Percentiles rank a stretch among this genome's conserved stretches.
Conservation (phyloP, 2,797 vertebrate species). For the Paedocypris micromegethes region DNA sequence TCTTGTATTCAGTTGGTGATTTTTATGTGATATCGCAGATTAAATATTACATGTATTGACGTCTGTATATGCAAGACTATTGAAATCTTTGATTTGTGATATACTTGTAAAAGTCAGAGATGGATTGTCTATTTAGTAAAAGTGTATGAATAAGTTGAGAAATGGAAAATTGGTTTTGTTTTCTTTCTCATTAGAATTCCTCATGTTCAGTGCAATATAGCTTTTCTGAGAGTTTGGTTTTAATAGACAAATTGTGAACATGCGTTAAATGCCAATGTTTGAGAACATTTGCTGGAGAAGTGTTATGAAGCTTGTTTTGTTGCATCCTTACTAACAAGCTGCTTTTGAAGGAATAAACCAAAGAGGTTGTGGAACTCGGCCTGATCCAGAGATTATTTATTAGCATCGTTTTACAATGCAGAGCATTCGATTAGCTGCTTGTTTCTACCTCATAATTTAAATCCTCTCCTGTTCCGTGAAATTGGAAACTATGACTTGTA, state of each 20-base stretch:
- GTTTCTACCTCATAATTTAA: conserved; percentile 29
- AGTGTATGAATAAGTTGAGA: conserved; percentile 28
- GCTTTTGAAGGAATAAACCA: conserved; percentile 36
- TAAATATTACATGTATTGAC: conserved; percentile 46
- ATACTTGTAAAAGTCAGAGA: conserved; percentile 17
- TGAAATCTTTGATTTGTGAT: conserved; percentile 42
- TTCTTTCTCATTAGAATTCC: neutral
- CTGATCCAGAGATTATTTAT: conserved; percentile 18
- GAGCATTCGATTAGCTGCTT: conserved; percentile 13
- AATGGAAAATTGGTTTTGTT: conserved; percentile 26
- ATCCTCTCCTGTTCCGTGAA: conserved; percentile 5
- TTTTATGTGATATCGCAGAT: conserved; percentile 46
- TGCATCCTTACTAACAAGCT: conserved; percentile 15
- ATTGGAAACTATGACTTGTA: conserved; percentile 1
- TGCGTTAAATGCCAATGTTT: neutral
- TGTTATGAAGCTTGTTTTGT: conserved; percentile 8
- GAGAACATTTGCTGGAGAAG: neutral
- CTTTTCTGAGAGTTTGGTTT: conserved; percentile 6
- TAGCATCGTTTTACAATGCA: conserved; percentile 26
- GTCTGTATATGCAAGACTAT: conserved; percentile 45
- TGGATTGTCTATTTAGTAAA: conserved; percentile 37
- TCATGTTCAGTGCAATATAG: conserved; percentile 22
- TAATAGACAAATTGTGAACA: conserved; percentile 7
- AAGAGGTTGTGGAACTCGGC: conserved; percentile 14
- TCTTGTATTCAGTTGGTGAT: conserved; percentile 50